Base-by-base conservation (phyloP, 2,113 vertebrate species). In the Hystrix cristata region DNA sequence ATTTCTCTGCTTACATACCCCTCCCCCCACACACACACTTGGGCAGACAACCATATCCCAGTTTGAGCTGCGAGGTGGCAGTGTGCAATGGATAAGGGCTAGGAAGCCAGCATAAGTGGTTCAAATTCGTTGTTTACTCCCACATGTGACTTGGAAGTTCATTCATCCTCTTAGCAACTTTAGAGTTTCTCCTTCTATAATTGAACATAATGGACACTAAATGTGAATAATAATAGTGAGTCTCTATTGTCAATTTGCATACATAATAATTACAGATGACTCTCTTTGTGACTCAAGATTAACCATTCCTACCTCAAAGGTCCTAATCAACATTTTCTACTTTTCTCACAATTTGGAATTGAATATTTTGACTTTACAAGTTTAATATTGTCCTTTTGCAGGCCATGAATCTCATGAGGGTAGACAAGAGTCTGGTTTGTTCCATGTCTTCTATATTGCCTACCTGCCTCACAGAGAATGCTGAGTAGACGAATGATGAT, bases 21-120 rank as follows among this genome's bases (percentile, higher is more conserved):
- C 16, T 29, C 3, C 27, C 31, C 1, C 23, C n/a, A 72, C 5
- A 29, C 27, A 3, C 5, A 31, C 0, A 38, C n/a, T 15, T 57
- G 55, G 23, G 34, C 46, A 87, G 64, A 48, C 5, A 3, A 8
- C 1, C 38, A 7, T 15, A 14, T 29, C 3, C 5, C 29, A n/a
- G 1, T 71, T 74, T n/a, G 4, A 48, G 23, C 21, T 53, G 25
- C 0, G 31, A 87, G 69, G 27, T 21, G n/a, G 23, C 14, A 2
- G 0, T 7, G 7, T 76, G 11, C 2, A 1, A 5, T 13, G 31
- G 12, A 1, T 71, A 21, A 69, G 23, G 4, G 4, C 12, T 14
- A 0, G 16, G 21, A 48, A 80, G 18, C 6, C 53, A 7, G 23
- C 21, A 27, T 38, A 31, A 55, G 7, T 62, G 8, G 12, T 38